phyloP scores from a whole-genome alignment of 2,113 vertebrate genomes.

The Cheilinus undulatus region DNA sequence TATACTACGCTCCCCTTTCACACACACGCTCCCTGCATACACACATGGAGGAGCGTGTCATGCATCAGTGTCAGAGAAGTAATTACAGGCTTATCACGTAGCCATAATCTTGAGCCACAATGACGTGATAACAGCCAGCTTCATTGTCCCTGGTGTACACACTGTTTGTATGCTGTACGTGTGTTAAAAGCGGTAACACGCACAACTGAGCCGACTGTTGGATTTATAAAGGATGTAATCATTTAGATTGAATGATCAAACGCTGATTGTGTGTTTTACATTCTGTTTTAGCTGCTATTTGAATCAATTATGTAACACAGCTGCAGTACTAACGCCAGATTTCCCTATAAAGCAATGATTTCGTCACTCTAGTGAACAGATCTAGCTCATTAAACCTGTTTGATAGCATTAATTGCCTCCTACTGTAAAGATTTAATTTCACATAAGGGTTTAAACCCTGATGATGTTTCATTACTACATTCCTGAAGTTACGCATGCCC shows the following conservation, averaged over 20 bases:
- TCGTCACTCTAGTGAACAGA: neutral
- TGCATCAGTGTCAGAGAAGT: slow-evolving; percentile 76
- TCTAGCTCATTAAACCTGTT: neutral
- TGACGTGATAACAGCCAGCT: slow-evolving; percentile 72
- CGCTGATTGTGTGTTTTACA: neutral
- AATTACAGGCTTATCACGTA: slow-evolving; percentile 79
- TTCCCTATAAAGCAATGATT: neutral
- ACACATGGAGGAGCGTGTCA: slow-evolving; percentile 52
- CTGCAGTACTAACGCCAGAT: neutral
- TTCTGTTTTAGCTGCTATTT: neutral
- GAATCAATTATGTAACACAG: neutral
- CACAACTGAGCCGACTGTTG: slow-evolving; percentile 10
- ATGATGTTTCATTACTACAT: neutral
- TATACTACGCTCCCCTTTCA: slow-evolving; percentile 47
- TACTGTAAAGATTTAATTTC: slow-evolving; percentile 4
- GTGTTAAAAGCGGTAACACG: slow-evolving; percentile 31
- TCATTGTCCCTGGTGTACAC: slow-evolving; percentile 61
- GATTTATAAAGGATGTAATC: slow-evolving; percentile 38
- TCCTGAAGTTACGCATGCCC: neutral
- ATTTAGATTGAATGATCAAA: slow-evolving; percentile 29
- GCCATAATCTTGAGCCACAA: slow-evolving; percentile 72
- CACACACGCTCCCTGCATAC: slow-evolving; percentile 17
- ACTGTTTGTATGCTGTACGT: slow-evolving; percentile 46
- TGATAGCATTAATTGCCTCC: neutral
- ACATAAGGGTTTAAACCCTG: neutral